These are phyloP conservation scores for Xestia c-nigrum DNA, from an alignment of 2,888 invertebrate genomes.

Conservation along the genomic window DNA sequence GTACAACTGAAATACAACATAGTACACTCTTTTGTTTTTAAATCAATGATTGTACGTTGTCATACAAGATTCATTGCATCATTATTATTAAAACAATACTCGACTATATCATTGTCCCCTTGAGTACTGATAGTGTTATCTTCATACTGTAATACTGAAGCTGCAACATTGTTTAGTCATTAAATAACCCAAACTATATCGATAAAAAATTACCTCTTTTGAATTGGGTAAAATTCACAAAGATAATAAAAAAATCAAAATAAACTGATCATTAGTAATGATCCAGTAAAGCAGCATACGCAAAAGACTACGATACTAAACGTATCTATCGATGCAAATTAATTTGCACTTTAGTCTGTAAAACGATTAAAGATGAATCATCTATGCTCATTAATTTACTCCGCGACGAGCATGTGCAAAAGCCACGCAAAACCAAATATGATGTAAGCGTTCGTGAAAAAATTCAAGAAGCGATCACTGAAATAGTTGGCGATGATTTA, in stretches of 20 bases:
- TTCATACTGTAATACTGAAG: constrained; percentile 22
- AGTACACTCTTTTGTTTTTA: constrained; percentile 32
- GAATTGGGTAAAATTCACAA: neutral
- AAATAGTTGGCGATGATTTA: constrained; percentile 64
- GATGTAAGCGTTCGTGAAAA: constrained; percentile 76
- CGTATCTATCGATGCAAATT: constrained; percentile 20
- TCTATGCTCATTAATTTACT: constrained; percentile 53
- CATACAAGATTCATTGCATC: constrained; percentile 56
- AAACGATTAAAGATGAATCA: constrained; percentile 67
- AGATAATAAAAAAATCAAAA: neutral
- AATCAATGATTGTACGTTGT: constrained; percentile 9
- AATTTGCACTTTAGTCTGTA: constrained; percentile 42
- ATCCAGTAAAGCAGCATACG: constrained; percentile 5
- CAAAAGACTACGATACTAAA: constrained; percentile 2
- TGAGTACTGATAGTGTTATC: constrained; percentile 53
- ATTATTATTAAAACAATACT: constrained; percentile 61
- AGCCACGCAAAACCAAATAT: constrained; percentile 63
- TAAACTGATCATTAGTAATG: neutral
- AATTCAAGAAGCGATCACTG: constrained; percentile 74
- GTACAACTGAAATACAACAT: constrained; percentile 18
- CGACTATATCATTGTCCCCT: constrained; percentile 33
- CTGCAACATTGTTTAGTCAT: constrained; percentile 40
- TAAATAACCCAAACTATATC: constrained; percentile 17
- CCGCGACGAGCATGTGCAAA: constrained; percentile 60
- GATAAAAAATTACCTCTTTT: neutral